Evolutionary conservation across 2,113 vertebrate genomes (phyloP).

Genomic region (Andinoacara biseriatus): DNA sequence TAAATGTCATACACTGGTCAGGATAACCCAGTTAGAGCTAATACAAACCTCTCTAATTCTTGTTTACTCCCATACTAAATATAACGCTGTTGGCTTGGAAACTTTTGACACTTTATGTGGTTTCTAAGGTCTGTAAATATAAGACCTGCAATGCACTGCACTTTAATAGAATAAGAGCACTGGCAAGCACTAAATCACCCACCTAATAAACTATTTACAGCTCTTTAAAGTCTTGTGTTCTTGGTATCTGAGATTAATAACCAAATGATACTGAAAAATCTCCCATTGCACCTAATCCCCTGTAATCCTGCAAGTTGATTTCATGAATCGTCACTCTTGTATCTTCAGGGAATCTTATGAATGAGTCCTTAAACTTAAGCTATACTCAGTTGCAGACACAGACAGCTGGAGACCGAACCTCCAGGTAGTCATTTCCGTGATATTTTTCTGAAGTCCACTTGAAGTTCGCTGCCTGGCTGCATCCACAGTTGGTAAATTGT

Average conservation of each 20-base stretch:
- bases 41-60: not conserved
- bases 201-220: not conserved
- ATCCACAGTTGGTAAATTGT: too few species aligned
- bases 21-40: not conserved
- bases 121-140: not conserved
- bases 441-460: too few species aligned
- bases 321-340: not conserved
- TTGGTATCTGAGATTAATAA: not conserved
- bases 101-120: not conserved
- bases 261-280: not conserved
- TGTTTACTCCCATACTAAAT: not conserved
- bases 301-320: not conserved
- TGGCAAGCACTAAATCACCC: not conserved
- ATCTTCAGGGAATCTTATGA: constrained; percentile 31
- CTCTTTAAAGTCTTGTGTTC: not conserved
- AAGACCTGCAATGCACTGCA: not conserved
- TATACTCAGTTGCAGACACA: too few species aligned
- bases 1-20: constrained; percentile 5
- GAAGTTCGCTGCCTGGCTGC: too few species aligned
- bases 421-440: too few species aligned
- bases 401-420: too few species aligned
- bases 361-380: constrained; percentile 1
- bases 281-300: not conserved
- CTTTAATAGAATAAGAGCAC: not conserved
- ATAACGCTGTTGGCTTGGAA: not conserved